Conservation (phyloP, 2,113 vertebrate species). For the Varanus komodoensis region DNA sequence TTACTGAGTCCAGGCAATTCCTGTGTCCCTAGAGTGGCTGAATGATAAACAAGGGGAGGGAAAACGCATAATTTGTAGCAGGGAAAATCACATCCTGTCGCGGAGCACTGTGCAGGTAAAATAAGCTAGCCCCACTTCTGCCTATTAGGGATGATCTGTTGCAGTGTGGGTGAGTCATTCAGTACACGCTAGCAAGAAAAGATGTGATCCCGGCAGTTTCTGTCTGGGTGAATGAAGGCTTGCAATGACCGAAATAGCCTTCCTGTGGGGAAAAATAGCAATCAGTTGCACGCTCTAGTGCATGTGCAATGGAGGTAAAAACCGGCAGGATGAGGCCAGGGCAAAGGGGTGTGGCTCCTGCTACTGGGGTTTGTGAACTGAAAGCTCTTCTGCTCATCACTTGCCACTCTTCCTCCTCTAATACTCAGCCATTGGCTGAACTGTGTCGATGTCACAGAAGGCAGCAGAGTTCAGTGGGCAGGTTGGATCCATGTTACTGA, state of each 20-base stretch:
- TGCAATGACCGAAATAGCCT: slow-evolving; percentile 15
- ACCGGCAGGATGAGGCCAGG: neutral
- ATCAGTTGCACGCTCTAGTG: neutral
- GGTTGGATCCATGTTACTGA: neutral
- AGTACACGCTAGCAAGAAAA: neutral
- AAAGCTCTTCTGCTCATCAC: neutral
- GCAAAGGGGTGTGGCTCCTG: neutral
- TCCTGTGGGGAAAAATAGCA: neutral
- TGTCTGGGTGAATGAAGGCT: slow-evolving; percentile 11
- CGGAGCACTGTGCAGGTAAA: neutral
- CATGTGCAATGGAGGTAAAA: neutral
- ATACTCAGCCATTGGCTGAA: neutral
- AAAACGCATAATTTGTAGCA: neutral
- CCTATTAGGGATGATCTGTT: neutral
- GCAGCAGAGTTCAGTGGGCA: neutral
- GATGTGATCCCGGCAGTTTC: neutral
- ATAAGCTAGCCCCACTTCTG: neutral
- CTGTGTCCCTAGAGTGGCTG: neutral
- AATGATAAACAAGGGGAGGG: neutral
- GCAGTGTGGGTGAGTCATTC: neutral
- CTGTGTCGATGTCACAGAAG: slow-evolving; percentile 14
- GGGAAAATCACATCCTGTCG: neutral
- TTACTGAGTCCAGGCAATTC: neutral
- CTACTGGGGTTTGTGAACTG: neutral
- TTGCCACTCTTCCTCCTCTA: neutral